Evolutionary conservation across 2,888 invertebrate species (phyloP), one percentile per base, ranked within the genome.

Genomic region (Ctena decussata): DNA sequence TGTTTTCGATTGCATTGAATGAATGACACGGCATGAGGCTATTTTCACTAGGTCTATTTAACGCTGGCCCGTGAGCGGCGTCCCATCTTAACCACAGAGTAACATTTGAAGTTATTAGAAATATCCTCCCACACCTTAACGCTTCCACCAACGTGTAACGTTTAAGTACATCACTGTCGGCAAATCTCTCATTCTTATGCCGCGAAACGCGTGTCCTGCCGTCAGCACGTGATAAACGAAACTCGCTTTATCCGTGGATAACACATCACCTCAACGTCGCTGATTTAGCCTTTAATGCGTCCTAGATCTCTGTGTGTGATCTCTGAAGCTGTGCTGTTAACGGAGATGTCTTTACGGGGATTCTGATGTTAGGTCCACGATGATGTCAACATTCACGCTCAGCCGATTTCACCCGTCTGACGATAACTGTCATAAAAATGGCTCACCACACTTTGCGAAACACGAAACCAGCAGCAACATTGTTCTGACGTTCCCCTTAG

Each of bases 181-280:
- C 74, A 49, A 30, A 71, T 24, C 75, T 69, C 77, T 79, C 72
- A 27, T 73, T 65, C 49, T 60, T 35, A 0, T 77, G 65, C 44
- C 37, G 77, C 77, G 70, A 79, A 6, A 77, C 70, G 8, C 85
- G 71, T 39, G 75, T 41, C 69, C 81, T 35, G 30, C 84, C 71
- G 71, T 77, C 77, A 65, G 39, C 53, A 44, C 69, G 71, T 37
- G 44, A 41, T 21, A 82, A 32, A 12, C n/a, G 46, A 76, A 82
- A 82, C 44, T 44, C 44, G 21, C 39, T 60, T 65, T 84, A 44
- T 79, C 78, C 3, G 75, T 71, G 35, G 73, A 84, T 15, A 80
- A 39, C 39, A 84, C 80, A 39, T 27, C 74, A 70, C 72, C 65
- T 44, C 77, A 84, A 44, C 46, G 69, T 74, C 53, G 80, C 39